A percentile compares a stretch with the other conserved stretches of the same genome.
Conservation (phyloP, 2,113 vertebrate species). For the Athene cunicularia region DNA sequence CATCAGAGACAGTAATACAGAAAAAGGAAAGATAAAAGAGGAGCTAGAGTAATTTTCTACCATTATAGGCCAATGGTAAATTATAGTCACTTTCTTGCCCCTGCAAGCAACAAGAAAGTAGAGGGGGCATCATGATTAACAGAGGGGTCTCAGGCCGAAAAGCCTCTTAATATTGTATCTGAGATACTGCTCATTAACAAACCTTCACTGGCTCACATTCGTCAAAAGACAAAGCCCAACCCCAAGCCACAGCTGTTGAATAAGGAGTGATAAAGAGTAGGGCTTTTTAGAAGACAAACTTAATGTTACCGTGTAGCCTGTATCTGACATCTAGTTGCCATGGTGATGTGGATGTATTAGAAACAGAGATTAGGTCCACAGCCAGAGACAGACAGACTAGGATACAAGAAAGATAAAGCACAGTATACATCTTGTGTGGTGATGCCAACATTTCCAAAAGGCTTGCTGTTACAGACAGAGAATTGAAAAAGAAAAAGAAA, state of each 20-base stretch:
- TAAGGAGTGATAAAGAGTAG: background rate
- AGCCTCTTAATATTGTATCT: background rate
- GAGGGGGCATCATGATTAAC: background rate
- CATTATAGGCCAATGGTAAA: background rate
- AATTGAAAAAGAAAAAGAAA: background rate
- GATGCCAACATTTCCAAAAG: slow-evolving; percentile 11
- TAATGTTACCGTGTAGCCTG: background rate
- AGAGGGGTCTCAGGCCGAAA: background rate
- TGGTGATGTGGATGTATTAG: background rate
- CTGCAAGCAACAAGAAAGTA: background rate
- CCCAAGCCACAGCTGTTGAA: background rate
- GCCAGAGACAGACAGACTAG: background rate
- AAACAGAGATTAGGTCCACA: background rate
- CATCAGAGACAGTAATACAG: background rate
- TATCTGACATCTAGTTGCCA: background rate
- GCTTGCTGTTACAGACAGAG: background rate
- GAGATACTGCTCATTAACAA: background rate
- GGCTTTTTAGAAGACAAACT: background rate
- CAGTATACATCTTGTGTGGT: background rate
- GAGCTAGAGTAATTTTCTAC: background rate
- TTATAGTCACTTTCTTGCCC: background rate
- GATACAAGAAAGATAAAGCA: slow-evolving; percentile 40
- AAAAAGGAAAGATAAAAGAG: background rate
- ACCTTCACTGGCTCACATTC: background rate
- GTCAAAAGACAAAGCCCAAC: background rate